Percentiles rank a stretch among this genome's conserved stretches.
Conservation (phyloP, 2,113 vertebrate species). For the Strix uralensis region DNA sequence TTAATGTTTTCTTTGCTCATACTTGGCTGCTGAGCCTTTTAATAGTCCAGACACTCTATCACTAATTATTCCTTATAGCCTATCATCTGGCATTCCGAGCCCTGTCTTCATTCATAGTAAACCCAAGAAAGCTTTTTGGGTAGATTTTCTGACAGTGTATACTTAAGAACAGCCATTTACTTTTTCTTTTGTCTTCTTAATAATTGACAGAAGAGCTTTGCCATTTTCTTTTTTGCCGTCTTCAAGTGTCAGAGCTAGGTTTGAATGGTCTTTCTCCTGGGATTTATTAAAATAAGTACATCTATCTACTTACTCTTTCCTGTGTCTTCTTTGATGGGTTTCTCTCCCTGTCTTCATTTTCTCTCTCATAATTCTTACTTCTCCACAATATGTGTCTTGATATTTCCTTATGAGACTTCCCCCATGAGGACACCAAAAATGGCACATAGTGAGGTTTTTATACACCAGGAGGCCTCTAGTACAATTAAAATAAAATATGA, state of each 20-base stretch:
- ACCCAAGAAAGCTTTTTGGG: not conserved
- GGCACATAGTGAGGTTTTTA: not conserved
- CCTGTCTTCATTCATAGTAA: not conserved
- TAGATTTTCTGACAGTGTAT: not conserved
- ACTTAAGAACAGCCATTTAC: not conserved
- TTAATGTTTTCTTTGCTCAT: not conserved
- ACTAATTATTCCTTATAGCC: not conserved
- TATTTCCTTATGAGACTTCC: not conserved
- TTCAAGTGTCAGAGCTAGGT: constrained; percentile 3
- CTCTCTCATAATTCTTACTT: not conserved
- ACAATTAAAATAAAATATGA: not conserved
- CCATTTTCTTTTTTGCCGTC: constrained; percentile 18
- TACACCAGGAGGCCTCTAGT: not conserved
- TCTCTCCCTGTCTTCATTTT: not conserved
- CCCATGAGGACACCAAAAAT: not conserved
- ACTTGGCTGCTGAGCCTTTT: not conserved
- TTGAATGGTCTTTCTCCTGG: constrained; percentile 6
- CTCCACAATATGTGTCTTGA: not conserved
- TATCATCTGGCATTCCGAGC: not conserved
- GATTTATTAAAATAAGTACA: constrained; percentile 26
- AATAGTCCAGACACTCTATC: not conserved
- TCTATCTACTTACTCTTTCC: not conserved
- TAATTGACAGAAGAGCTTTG: constrained; percentile 16
- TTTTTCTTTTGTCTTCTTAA: constrained; percentile 18
- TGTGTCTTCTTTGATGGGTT: not conserved